Conservation (phyloP, 2,797 vertebrate species). For the Botia almorhae region DNA sequence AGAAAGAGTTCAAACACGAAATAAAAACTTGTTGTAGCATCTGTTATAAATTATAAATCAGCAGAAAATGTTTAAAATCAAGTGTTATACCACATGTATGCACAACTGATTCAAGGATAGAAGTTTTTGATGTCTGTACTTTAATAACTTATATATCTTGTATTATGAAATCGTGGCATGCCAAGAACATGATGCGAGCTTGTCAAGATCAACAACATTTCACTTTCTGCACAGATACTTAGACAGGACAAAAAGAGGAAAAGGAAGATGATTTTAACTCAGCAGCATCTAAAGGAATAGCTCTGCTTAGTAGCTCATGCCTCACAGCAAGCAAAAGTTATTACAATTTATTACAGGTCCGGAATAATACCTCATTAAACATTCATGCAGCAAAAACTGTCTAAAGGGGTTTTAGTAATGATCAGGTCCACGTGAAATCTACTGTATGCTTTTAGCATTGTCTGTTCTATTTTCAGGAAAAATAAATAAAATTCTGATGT, state of each 20-base stretch:
- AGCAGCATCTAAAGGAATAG: constrained; percentile 27
- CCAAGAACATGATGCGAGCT: constrained; percentile 34
- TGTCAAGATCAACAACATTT: constrained; percentile 7
- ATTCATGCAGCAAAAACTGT: constrained; percentile 6
- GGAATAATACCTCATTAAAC: not conserved
- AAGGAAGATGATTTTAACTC: constrained; percentile 51
- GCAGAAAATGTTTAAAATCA: not conserved
- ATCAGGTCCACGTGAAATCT: constrained; percentile 12
- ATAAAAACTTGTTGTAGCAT: not conserved
- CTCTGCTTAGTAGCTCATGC: constrained; percentile 33
- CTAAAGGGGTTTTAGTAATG: not conserved
- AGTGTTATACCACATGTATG: constrained; percentile 29
- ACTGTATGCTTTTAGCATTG: not conserved
- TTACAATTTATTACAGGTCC: constrained; percentile 50
- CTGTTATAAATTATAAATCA: not conserved
- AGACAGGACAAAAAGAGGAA: constrained; percentile 52
- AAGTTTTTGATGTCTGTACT: not conserved
- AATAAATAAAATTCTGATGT: not conserved
- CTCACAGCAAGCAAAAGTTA: constrained; percentile 57
- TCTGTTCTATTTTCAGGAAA: not conserved
- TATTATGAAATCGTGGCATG: constrained; percentile 63
- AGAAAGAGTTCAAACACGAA: not conserved
- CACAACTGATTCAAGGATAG: not conserved
- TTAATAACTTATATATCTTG: constrained; percentile 28
- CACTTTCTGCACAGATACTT: not conserved